phyloP scores from a whole-genome alignment of 2,888 invertebrate genomes.

The Lycocerus yunnanus region DNA sequence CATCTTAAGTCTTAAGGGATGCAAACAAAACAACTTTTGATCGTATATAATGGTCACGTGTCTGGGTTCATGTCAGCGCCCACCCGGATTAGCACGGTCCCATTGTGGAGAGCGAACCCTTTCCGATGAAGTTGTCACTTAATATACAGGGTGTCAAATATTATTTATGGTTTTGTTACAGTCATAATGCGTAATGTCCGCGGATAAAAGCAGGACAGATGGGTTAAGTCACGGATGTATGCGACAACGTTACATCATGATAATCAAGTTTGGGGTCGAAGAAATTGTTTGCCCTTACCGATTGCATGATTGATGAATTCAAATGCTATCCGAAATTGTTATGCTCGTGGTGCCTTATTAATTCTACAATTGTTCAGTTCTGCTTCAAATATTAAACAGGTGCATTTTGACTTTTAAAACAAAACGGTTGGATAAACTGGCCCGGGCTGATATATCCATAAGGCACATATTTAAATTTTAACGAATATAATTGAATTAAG shows the following conservation, averaged over 20 bases:
- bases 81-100: slow-evolving; percentile 45
- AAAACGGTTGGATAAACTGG: slow-evolving; percentile 18
- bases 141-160: slow-evolving; percentile 33
- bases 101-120: slow-evolving; percentile 45
- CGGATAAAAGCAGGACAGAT: slow-evolving; percentile 29
- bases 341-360: neutral
- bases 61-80: slow-evolving; percentile 43
- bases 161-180: slow-evolving; percentile 36
- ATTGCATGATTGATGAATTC: slow-evolving; percentile 19
- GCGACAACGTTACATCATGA: slow-evolving; percentile 15
- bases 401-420: slow-evolving; percentile 15
- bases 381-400: slow-evolving; percentile 23
- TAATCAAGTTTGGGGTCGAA: slow-evolving; percentile 16
- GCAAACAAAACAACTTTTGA: slow-evolving; percentile 32
- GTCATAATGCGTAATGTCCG: slow-evolving; percentile 27
- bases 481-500: slow-evolving; percentile 39
- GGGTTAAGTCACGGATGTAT: slow-evolving; percentile 30
- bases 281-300: slow-evolving; percentile 7
- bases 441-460: slow-evolving; percentile 26
- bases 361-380: slow-evolving; percentile 7
- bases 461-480: slow-evolving; percentile 33
- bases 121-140: slow-evolving; percentile 50
- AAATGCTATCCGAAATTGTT: neutral
- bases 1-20: neutral
- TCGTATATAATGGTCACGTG: slow-evolving; percentile 49